A percentile compares a stretch with the other conserved stretches of the same genome.
These are phyloP conservation scores for Whitmania pigra DNA, from an alignment of 1,140 invertebrate genomes.

Conservation along the genomic window DNA sequence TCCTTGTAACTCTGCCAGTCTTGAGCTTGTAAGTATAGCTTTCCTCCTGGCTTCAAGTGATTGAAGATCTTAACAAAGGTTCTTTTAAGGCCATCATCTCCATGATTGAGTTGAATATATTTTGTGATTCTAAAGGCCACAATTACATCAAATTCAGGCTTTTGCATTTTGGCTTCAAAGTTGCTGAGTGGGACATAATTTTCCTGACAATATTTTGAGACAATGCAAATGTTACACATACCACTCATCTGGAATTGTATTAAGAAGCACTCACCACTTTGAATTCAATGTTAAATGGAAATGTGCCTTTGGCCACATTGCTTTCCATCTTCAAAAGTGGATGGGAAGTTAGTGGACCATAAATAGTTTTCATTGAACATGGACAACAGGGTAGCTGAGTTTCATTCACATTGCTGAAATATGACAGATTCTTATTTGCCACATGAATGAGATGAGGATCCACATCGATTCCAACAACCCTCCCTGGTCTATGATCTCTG, in stretches of 20 bases:
- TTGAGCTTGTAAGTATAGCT: slow-evolving; percentile 83
- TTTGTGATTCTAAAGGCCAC: slow-evolving; percentile 89
- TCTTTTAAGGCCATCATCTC: slow-evolving; percentile 82
- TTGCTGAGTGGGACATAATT: slow-evolving; percentile 87
- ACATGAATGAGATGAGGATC: slow-evolving; percentile 71
- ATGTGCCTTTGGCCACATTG: not conserved
- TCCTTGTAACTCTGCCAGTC: slow-evolving; percentile 71
- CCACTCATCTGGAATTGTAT: not conserved
- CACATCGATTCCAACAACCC: slow-evolving; percentile 86
- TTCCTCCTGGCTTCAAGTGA: slow-evolving; percentile 78
- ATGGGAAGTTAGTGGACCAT: slow-evolving; percentile 58
- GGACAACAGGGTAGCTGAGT: slow-evolving; percentile 45
- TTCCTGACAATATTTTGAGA: slow-evolving; percentile 53
- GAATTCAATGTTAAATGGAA: slow-evolving; percentile 12
- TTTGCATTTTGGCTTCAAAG: slow-evolving; percentile 59
- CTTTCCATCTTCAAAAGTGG: not conserved
- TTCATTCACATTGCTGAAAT: slow-evolving; percentile 32
- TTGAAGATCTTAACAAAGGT: slow-evolving; percentile 78
- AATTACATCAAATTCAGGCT: slow-evolving; percentile 83
- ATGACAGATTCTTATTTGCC: slow-evolving; percentile 64
- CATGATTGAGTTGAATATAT: slow-evolving; percentile 91
- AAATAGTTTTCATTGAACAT: slow-evolving; percentile 68
- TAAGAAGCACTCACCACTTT: not conserved
- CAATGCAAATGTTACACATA: slow-evolving; percentile 26
- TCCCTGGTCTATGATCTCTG: slow-evolving; percentile 64